Percentiles rank a stretch among this genome's conserved stretches.
These are phyloP conservation scores for Pachyramphus minor DNA, from an alignment of 2,113 vertebrate species.

Conservation along the genomic window DNA sequence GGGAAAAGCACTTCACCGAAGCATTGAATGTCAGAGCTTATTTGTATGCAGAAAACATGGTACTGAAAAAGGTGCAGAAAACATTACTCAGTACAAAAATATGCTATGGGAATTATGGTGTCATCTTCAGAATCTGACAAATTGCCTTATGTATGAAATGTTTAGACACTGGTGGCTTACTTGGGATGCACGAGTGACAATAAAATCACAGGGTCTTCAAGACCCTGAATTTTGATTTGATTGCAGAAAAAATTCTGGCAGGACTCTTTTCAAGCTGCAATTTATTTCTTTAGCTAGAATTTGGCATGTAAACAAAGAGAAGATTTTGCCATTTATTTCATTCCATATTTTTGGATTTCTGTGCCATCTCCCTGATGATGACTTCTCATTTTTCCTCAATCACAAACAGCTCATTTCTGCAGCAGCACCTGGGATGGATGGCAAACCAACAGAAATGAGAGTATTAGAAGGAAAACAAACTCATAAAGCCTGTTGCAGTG, in stretches of 20 bases:
- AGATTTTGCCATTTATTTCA: background rate
- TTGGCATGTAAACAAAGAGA: conserved; percentile 9
- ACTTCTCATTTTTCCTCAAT: background rate
- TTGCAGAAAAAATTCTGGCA: conserved; percentile 11
- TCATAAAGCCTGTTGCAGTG: background rate
- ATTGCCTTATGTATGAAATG: background rate
- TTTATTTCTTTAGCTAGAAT: conserved; percentile 11
- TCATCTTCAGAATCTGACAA: conserved; percentile 46
- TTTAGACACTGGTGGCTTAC: conserved; percentile 24
- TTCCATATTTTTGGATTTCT: background rate
- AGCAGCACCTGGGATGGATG: background rate
- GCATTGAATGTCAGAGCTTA: background rate
- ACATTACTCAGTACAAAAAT: conserved; percentile 8
- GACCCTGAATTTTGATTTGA: conserved; percentile 21
- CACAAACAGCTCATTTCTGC: background rate
- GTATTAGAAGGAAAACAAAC: background rate
- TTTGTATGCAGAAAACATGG: background rate
- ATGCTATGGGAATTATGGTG: background rate
- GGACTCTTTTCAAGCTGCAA: background rate
- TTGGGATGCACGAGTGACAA: background rate
- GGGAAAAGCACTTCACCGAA: background rate
- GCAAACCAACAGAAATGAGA: background rate
- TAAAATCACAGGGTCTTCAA: conserved; percentile 25
- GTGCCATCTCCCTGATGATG: background rate
- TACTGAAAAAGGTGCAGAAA: background rate